Evolutionary conservation across 2,113 vertebrate genomes (phyloP), one percentile per base, ranked within the genome.

Genomic region (Falco punctatus): DNA sequence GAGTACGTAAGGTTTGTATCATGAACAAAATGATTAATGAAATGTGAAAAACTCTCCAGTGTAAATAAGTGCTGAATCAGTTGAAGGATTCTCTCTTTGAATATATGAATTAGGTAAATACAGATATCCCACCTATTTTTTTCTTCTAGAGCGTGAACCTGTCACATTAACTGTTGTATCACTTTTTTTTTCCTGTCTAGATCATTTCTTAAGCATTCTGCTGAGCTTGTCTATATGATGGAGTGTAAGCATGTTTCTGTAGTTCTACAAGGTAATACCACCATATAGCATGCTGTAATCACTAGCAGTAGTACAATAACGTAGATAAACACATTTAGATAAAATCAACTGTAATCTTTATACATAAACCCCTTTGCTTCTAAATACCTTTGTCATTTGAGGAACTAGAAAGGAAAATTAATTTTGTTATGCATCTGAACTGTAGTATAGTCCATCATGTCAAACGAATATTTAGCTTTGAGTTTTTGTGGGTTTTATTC

Each of bases 151-250:
- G 10, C 28, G 10, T 64, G 23, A 71, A 69, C 27, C 61, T 58
- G 7, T 55, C 55, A 5, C 13, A 13, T 28, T 93, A 84, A 96
- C 57, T 61, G 32, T 35, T 77, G 13, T 22, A 61, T 93, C 20
- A 19, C 38, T 96, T 93, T 92, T 42, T 83, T 51, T 51, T 92
- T 89, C 87, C 64, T 83, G 6, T 89, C 49, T 86, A 99, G 99
- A 85, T 95, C 92, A 3, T 99, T 99, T 94, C 98, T 99, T 69
- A 99, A 98, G 92, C 98, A 99, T 91, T 98, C 99, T n/a, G 98
- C 98, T 85, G 99, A 99, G 89, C 98, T 99, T 4, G 98, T 99
- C 9, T 99, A 99, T 73, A 90, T 98, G 88, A 95, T 99, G 96
- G 99, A 99, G 73, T 98, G 98, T 88, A 99, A 98, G 94, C 99